Conservation (phyloP, 2,797 vertebrate genomes). For the Lagocephalus sceleratus region DNA sequence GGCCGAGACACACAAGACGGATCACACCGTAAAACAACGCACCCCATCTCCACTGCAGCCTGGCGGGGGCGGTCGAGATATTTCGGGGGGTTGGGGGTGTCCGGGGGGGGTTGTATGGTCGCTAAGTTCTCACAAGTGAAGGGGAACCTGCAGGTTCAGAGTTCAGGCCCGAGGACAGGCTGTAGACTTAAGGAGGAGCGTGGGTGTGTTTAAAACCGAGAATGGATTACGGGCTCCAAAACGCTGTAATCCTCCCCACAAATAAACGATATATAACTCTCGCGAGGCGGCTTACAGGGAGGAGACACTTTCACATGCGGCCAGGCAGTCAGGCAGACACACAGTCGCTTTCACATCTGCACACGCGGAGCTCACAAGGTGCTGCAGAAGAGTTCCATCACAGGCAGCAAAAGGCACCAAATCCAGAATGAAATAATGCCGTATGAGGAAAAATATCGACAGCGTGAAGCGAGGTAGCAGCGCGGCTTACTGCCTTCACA, state of each 20-base stretch:
- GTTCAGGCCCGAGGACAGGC: slow-evolving; percentile 74
- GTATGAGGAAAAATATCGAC: slow-evolving; percentile 7
- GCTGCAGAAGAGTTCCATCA: slow-evolving; percentile 9
- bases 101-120: slow-evolving; percentile 13
- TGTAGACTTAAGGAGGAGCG: slow-evolving; percentile 77
- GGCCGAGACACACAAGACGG: slow-evolving; percentile 78
- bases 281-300: slow-evolving; percentile 29
- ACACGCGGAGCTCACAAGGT: slow-evolving; percentile 3
- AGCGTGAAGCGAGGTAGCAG: slow-evolving; percentile 17
- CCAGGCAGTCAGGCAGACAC: slow-evolving; percentile 2
- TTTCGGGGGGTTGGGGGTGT: too few species aligned
- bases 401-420: neutral
- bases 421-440: slow-evolving; percentile 10
- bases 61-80: slow-evolving; percentile 50
- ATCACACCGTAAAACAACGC: slow-evolving; percentile 83
- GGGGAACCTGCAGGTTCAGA: slow-evolving; percentile 70
- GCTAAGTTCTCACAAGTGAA: slow-evolving; percentile 54
- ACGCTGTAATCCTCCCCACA: slow-evolving; percentile 54
- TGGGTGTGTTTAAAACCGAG: slow-evolving; percentile 79
- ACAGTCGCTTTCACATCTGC: neutral
- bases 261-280: slow-evolving; percentile 65
- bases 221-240: slow-evolving; percentile 74
- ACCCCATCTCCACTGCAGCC: slow-evolving; percentile 77
- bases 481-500: slow-evolving; percentile 11
- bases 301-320: slow-evolving; percentile 39